Conservation (phyloP, 2,888 invertebrate genomes). For the Andrena bucephala region DNA sequence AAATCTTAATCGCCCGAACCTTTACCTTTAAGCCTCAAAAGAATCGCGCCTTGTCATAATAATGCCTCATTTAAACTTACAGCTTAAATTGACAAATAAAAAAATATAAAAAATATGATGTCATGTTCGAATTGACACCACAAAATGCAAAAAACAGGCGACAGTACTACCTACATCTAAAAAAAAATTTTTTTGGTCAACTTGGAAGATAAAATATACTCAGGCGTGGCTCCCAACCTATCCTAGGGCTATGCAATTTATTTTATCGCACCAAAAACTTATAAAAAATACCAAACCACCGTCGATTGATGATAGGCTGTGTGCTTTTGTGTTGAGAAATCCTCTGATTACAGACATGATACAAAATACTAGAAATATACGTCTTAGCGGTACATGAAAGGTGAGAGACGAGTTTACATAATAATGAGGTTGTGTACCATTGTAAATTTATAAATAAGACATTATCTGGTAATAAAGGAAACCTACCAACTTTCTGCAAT, state of each 20-base stretch:
- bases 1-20: constrained; percentile 78
- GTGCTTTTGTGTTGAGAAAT: constrained; percentile 83
- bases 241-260: constrained; percentile 83
- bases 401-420: constrained; percentile 84
- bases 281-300: constrained; percentile 75
- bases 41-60: constrained; percentile 81
- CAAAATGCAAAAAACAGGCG: constrained; percentile 80
- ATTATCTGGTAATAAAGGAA: constrained; percentile 73
- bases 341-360: constrained; percentile 81
- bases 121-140: constrained; percentile 81
- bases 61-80: constrained; percentile 85
- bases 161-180: constrained; percentile 77
- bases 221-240: constrained; percentile 81
- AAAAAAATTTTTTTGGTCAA: constrained; percentile 82
- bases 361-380: constrained; percentile 80
- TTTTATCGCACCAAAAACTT: constrained; percentile 82
- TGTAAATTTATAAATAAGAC: constrained; percentile 76
- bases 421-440: constrained; percentile 82
- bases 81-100: constrained; percentile 83
- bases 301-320: constrained; percentile 82
- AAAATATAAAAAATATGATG: constrained; percentile 80
- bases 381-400: constrained; percentile 83
- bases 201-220: constrained; percentile 82
- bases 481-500: constrained; percentile 82
- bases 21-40: constrained; percentile 79